Conservation (phyloP, 1,140 invertebrate species). For the Vanessa atalanta region DNA sequence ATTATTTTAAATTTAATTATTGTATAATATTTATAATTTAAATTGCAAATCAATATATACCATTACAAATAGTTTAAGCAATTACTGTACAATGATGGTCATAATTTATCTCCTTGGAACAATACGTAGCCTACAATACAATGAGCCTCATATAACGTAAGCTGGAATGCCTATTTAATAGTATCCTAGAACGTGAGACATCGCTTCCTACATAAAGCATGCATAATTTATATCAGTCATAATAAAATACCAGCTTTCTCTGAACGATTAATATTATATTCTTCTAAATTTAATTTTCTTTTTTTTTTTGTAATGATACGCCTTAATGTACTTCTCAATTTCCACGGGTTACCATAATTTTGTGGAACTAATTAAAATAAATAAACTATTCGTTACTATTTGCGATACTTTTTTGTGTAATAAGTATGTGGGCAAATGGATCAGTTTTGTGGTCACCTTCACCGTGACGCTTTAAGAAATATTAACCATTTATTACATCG, state of each 20-base stretch:
- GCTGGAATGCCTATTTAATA: slow-evolving; percentile 38
- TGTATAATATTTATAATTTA: not conserved
- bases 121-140: slow-evolving; percentile 30
- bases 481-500: too few relatives aligned
- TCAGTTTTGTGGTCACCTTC: too few relatives aligned
- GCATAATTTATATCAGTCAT: slow-evolving; percentile 5
- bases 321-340: too few relatives aligned
- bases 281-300: too few relatives aligned
- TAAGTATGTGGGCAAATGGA: too few relatives aligned
- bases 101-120: slow-evolving; percentile 36
- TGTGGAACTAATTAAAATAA: too few relatives aligned
- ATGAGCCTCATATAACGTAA: slow-evolving; percentile 29
- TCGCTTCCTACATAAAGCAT: slow-evolving; percentile 20
- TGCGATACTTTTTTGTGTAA: too few relatives aligned
- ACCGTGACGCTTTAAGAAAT: too few relatives aligned
- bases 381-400: too few relatives aligned
- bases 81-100: slow-evolving; percentile 30
- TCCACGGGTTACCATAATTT: too few relatives aligned
- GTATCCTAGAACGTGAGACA: slow-evolving; percentile 30
- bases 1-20: too few relatives aligned
- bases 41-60: slow-evolving; percentile 17
- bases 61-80: slow-evolving; percentile 22
- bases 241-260: slow-evolving; percentile 2
- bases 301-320: too few relatives aligned
- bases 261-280: not conserved